Conservation (phyloP, 2,113 vertebrate species). For the Thomomys bottae region DNA sequence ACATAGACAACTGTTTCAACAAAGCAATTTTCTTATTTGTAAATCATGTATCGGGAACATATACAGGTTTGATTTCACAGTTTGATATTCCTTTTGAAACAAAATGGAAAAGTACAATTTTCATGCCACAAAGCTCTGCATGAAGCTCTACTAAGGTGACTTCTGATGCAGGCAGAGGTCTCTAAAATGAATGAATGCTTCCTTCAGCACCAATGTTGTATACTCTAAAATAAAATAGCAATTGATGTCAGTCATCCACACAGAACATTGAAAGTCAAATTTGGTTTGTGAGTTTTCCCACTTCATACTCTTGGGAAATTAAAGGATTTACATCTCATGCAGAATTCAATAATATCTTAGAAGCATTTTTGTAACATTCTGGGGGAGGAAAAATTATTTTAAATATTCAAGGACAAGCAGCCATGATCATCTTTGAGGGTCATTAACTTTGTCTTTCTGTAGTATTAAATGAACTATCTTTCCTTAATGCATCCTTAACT, state of each 20-base stretch:
- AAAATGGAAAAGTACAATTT: neutral
- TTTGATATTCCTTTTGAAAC: neutral
- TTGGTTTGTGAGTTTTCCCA: conserved; percentile 15
- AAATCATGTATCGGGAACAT: neutral
- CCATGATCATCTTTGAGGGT: conserved; percentile 55
- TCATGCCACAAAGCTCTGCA: neutral
- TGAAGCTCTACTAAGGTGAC: neutral
- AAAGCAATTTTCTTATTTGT: neutral
- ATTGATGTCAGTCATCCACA: conserved; percentile 30
- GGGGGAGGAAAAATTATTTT: conserved; percentile 63
- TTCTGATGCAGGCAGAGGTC: neutral
- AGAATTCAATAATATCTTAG: conserved; percentile 58
- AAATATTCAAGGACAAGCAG: conserved; percentile 65
- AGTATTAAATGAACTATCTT: conserved; percentile 50
- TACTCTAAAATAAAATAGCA: neutral
- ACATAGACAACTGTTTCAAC: neutral
- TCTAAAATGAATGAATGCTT: conserved; percentile 29
- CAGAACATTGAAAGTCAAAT: conserved; percentile 33
- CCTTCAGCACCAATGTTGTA: neutral
- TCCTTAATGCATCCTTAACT: conserved; percentile 50
- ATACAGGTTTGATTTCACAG: neutral
- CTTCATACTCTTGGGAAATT: conserved; percentile 48
- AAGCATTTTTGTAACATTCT: conserved; percentile 52
- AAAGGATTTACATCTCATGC: conserved; percentile 57
- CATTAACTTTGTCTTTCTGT: conserved; percentile 67